phyloP scores from a whole-genome alignment of 2,888 invertebrate genomes.

The Heliconius erato region DNA sequence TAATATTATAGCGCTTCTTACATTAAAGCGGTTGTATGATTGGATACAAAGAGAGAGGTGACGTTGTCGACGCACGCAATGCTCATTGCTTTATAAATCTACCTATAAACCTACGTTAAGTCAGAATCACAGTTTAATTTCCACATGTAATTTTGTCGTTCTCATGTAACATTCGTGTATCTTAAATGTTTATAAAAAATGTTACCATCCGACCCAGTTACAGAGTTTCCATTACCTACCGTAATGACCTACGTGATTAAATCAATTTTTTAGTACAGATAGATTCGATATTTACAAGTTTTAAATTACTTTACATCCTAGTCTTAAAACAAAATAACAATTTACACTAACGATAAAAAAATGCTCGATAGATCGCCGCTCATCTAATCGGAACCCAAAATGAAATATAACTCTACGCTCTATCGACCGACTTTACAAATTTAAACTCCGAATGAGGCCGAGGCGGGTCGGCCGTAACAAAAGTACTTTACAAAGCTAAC shows the following conservation, averaged over 20 bases:
- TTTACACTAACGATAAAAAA: slow-evolving; percentile 85
- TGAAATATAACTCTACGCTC: slow-evolving; percentile 72
- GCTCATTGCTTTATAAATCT: slow-evolving; percentile 75
- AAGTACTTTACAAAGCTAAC: slow-evolving; percentile 82
- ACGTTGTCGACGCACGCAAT: slow-evolving; percentile 50
- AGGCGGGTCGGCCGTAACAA: slow-evolving; percentile 84
- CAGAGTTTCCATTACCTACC: slow-evolving; percentile 80
- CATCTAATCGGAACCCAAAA: slow-evolving; percentile 81
- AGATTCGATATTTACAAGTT: slow-evolving; percentile 82
- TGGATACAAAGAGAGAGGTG: neutral
- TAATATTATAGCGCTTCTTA: neutral
- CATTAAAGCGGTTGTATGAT: neutral
- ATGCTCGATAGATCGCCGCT: slow-evolving; percentile 84
- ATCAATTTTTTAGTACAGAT: slow-evolving; percentile 79
- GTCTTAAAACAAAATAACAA: slow-evolving; percentile 86
- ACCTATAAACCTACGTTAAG: slow-evolving; percentile 82
- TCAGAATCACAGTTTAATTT: slow-evolving; percentile 87
- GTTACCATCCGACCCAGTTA: slow-evolving; percentile 80
- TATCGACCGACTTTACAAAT: slow-evolving; percentile 80
- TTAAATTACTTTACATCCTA: slow-evolving; percentile 84
- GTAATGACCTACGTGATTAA: slow-evolving; percentile 78
- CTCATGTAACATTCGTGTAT: slow-evolving; percentile 28
- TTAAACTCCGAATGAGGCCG: slow-evolving; percentile 85
- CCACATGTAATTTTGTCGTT: slow-evolving; percentile 68
- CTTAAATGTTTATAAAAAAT: slow-evolving; percentile 69